phyloP scores from a whole-genome alignment of 2,797 vertebrate species.

The Alauda arvensis region DNA sequence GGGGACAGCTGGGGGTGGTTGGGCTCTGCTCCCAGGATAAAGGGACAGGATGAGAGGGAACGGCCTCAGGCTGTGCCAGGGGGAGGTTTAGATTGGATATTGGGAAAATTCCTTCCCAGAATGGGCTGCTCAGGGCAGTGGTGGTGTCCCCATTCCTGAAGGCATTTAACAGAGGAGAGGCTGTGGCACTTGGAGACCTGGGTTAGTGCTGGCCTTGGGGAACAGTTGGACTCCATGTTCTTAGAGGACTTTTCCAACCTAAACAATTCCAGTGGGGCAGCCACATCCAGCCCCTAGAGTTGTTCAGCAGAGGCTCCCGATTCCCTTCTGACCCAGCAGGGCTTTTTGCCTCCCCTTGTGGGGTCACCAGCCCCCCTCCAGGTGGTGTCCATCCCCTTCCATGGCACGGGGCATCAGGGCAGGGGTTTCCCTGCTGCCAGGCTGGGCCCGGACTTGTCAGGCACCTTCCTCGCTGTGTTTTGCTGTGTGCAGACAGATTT shows the following conservation, averaged over 20 bases:
- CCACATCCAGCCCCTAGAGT: accelerated
- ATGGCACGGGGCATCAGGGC: accelerated
- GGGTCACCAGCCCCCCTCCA: accelerated
- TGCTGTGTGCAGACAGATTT: neutral
- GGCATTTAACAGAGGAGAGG: neutral
- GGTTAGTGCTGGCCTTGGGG: neutral
- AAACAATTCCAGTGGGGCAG: neutral
- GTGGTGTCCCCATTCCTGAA: neutral
- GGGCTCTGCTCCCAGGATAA: neutral
- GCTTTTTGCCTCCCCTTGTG: neutral
- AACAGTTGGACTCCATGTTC: neutral
- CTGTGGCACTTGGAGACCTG: neutral
- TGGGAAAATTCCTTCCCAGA: neutral
- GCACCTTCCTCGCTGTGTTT: accelerated
- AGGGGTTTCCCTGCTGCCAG: neutral
- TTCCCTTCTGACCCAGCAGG: neutral
- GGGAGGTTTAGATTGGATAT: neutral
- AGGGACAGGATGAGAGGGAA: neutral
- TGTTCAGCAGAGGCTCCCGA: neutral
- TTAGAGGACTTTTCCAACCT: neutral
- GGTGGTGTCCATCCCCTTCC: accelerated
- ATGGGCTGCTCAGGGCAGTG: neutral
- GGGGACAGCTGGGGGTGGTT: accelerated
- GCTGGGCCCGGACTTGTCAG: neutral
- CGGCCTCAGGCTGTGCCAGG: accelerated